These are phyloP conservation scores for Limnephilus marmoratus DNA, from an alignment of 2,888 invertebrate species.

Conservation along the genomic window DNA sequence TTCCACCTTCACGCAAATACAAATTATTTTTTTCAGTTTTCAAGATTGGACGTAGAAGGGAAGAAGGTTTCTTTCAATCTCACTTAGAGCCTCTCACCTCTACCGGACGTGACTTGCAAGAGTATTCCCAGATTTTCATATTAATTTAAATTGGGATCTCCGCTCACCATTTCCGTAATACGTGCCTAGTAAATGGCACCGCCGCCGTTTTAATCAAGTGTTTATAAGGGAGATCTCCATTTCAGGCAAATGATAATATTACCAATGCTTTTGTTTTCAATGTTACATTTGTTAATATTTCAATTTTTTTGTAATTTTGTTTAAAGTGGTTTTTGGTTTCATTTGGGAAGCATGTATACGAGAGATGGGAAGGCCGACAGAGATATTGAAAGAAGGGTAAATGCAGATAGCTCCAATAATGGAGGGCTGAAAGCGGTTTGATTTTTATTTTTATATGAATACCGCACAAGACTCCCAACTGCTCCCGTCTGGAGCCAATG, in stretches of 20 bases:
- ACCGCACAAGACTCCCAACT: too few relatives aligned
- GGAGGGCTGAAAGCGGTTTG: too few relatives aligned
- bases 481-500: too few relatives aligned
- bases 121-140: constrained; percentile 61
- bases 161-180: constrained; percentile 17
- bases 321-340: too few relatives aligned
- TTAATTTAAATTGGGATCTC: constrained; percentile 61
- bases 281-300: background rate
- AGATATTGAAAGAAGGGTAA: too few relatives aligned
- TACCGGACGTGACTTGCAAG: constrained; percentile 59
- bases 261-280: background rate
- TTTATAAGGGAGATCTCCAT: constrained; percentile 4
- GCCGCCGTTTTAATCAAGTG: constrained; percentile 47
- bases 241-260: background rate
- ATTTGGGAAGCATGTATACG: too few relatives aligned
- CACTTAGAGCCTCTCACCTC: constrained; percentile 45
- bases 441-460: too few relatives aligned
- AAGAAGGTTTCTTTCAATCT: constrained; percentile 52
- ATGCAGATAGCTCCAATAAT: too few relatives aligned
- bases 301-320: too few relatives aligned
- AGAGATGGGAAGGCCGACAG: too few relatives aligned
- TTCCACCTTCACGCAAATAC: background rate
- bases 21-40: constrained; percentile 27
- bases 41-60: background rate
- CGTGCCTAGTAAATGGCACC: constrained; percentile 46